These are phyloP conservation scores for Nomada flava DNA, from an alignment of 2,888 invertebrate species.

Conservation along the genomic window DNA sequence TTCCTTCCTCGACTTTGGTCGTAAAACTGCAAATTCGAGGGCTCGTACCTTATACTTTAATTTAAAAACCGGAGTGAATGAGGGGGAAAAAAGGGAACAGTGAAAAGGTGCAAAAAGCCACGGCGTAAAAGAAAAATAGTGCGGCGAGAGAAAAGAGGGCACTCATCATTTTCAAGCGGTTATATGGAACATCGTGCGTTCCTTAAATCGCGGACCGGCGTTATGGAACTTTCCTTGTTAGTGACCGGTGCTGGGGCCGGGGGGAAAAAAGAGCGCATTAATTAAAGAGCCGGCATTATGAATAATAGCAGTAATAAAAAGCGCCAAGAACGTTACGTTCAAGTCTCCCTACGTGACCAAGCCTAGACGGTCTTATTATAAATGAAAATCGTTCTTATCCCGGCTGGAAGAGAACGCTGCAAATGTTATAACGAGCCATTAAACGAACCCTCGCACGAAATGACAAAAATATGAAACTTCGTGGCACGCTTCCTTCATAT, in stretches of 20 bases:
- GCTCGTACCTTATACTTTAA: constrained; percentile 13
- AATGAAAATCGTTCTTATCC: constrained; percentile 36
- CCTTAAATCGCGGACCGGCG: constrained; percentile 43
- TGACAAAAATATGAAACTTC: too few relatives aligned
- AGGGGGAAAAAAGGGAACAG: background rate
- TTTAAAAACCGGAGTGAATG: background rate
- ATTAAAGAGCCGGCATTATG: constrained; percentile 57
- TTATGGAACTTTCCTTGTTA: constrained; percentile 50
- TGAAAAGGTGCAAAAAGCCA: background rate
- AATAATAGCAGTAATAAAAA: constrained; percentile 58
- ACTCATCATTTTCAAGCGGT: constrained; percentile 41
- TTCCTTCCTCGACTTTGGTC: background rate
- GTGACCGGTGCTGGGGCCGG: constrained; percentile 11
- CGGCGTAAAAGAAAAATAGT: constrained; percentile 20
- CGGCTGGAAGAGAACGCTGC: background rate
- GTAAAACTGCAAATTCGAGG: constrained; percentile 16
- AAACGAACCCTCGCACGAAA: too few relatives aligned
- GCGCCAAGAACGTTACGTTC: constrained; percentile 36
- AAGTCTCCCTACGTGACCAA: constrained; percentile 36
- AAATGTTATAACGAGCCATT: background rate
- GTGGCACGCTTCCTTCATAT: background rate
- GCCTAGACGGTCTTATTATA: constrained; percentile 34
- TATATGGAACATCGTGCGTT: constrained; percentile 42
- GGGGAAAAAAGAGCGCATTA: constrained; percentile 40
- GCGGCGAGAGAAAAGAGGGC: constrained; percentile 23